Evolutionary conservation across 2,888 invertebrate species (phyloP), one percentile per base, ranked within the genome.

Genomic region (Mesochorus sp.): DNA sequence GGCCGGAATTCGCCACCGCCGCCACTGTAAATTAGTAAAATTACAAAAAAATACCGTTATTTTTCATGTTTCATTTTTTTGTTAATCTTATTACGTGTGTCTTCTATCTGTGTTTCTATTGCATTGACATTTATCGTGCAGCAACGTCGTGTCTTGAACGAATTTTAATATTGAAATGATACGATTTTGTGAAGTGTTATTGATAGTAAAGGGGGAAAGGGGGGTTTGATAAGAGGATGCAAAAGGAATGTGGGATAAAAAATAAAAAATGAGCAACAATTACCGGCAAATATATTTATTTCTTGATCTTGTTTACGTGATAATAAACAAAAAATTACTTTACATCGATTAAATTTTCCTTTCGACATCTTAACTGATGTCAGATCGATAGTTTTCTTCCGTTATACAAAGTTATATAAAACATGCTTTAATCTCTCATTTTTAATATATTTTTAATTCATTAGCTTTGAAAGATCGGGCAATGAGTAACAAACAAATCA

Each of bases 1-100:
- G 97, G 96, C 89, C 97, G 95, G 93, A 95, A 96, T 91, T 97
- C 97, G 88, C 94, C 94, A 89, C 94, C 94, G 39, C 91, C 91
- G 90, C 94, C 95, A 62, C 90, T 88, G 89, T 31, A 42, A 51
- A 49, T 49, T 39, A 12, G 10, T 4, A 57, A 93, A 94, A 89
- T 88, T 80, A 61, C 71, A 31, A 83, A 61, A 53, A 10, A 79
- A 81, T 83, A 80, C 71, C 53, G 34, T 51, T 31, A 10, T 19
- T 28, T 26, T 21, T 24, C 14, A 24, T 42, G 14, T 14, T 39
- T 21, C 1, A 12, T 19, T 39, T n/a, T 21, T 17, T 8, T 66
- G 49, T 34, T 44, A 21, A 17, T 44, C 31, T 66, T 12, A 19
- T 3, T 51, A 14, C 31, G 26, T n/a, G 51, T 19, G 14, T 39